These are phyloP conservation scores for Heliconius cydno DNA, from an alignment of 2,888 invertebrate genomes.

Conservation along the genomic window DNA sequence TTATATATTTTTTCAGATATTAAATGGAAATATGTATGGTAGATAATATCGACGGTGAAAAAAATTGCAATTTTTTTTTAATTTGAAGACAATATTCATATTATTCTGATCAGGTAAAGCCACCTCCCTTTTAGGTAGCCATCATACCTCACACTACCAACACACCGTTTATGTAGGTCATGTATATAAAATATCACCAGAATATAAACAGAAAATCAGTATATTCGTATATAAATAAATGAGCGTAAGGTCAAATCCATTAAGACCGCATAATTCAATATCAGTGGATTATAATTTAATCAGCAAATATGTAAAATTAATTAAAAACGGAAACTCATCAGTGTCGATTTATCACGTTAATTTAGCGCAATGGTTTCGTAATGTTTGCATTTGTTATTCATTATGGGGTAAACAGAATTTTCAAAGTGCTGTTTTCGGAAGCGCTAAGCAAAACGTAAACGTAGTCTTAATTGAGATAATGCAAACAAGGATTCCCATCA, in stretches of 20 bases:
- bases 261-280: conserved; percentile 44
- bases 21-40: too few relatives aligned
- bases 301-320: conserved; percentile 41
- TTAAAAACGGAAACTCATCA: conserved; percentile 42
- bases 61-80: too few relatives aligned
- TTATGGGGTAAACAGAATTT: conserved; percentile 66
- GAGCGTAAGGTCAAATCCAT: conserved; percentile 41
- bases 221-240: conserved; percentile 31
- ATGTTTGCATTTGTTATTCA: conserved; percentile 47
- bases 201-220: conserved; percentile 8
- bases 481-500: conserved; percentile 75
- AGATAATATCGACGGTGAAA: too few relatives aligned
- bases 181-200: neutral
- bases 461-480: conserved; percentile 80
- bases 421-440: conserved; percentile 67
- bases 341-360: conserved; percentile 39
- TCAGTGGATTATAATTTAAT: conserved; percentile 41
- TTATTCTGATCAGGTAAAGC: too few relatives aligned
- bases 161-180: neutral
- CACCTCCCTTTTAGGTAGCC: too few relatives aligned
- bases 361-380: conserved; percentile 37
- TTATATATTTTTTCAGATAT: neutral
- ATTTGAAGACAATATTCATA: too few relatives aligned
- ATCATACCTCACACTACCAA: neutral
- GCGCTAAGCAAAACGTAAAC: conserved; percentile 72